Conservation (phyloP, 2,888 invertebrate genomes). For the Folsomia candida region DNA sequence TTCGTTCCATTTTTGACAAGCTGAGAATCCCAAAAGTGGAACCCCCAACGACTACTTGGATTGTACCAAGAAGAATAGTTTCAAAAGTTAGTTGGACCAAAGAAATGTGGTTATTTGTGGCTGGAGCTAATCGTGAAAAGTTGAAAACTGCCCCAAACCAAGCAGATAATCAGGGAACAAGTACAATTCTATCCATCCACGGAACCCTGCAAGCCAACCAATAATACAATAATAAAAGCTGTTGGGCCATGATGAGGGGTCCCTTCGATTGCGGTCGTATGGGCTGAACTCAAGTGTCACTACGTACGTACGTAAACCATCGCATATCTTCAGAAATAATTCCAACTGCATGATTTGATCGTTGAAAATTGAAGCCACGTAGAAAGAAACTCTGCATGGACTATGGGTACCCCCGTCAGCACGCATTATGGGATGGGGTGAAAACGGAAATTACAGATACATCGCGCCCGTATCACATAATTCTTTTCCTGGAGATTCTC, state of each 20-base stretch:
- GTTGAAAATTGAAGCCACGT: neutral
- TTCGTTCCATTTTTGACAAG: neutral
- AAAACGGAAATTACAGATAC: conserved; percentile 3
- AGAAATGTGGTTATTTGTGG: neutral
- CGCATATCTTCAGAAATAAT: neutral
- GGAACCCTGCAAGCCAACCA: neutral
- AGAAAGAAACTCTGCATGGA: conserved; percentile 2
- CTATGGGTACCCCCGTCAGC: neutral
- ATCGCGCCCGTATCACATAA: neutral
- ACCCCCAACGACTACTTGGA: conserved; percentile 1
- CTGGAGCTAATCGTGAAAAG: conserved; percentile 2
- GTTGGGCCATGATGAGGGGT: neutral
- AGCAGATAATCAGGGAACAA: conserved; percentile 3
- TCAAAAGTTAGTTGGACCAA: conserved; percentile 10
- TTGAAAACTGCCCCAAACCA: conserved; percentile 7
- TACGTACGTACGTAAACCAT: neutral
- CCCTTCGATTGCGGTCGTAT: neutral
- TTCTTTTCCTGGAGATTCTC: conserved; percentile 1
- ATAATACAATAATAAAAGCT: neutral
- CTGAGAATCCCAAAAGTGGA: neutral
- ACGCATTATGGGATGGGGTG: neutral
- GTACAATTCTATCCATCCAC: neutral
- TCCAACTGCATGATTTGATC: conserved; percentile 9
- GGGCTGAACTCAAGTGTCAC: neutral
- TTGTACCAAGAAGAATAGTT: neutral